Base-by-base conservation (phyloP, 2,113 vertebrate genomes). In the Bufo bufo region DNA sequence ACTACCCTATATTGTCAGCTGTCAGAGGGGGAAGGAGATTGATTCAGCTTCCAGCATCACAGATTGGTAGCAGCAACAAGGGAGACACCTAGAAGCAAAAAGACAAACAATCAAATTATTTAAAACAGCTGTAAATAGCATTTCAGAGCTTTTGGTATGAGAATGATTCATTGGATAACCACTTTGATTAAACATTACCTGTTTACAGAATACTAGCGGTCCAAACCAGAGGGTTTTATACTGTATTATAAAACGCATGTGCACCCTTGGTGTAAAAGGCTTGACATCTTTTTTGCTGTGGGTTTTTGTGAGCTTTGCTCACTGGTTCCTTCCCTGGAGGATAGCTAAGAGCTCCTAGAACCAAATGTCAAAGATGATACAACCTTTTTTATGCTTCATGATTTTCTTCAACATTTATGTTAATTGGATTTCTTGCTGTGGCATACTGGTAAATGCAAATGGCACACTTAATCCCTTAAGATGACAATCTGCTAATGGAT, bases 401-500 rank as follows among this genome's bases (percentile, higher is more conserved):
- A 82, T 82, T 83, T 77, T 75, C 69, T 77, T 83, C 86, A 88
- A 88, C 87, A 88, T 77, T 88, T 88, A 88, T 88, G 80, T 17
- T 88, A 84, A 88, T 88, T 84, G 87, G 58, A 77, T 83, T 88
- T 88, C 80, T 82, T 88, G 81, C 87, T 65, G 71, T 50, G 66
- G 56, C 80, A 84, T 61, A 88, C 80, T 58, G 84, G 85, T 81
- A 81, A 88, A 88, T 88, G 80, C 69, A 88, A 84, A 88, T 84
- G 87, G 71, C 45, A 88, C 80, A 65, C 63, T 83, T 65, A 88
- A 84, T 88, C 87, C 87, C 80, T 77, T 54, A 83, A 84, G 20
- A 88, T 88, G 78, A 77, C 87, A 83, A 88, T 83, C 87, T 88
- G 87, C 47, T 88, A 88, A 83, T 82, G 59, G 87, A n/a, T 63